phyloP scores from a whole-genome alignment of 2,797 vertebrate genomes.

The Echiichthys vipera region DNA sequence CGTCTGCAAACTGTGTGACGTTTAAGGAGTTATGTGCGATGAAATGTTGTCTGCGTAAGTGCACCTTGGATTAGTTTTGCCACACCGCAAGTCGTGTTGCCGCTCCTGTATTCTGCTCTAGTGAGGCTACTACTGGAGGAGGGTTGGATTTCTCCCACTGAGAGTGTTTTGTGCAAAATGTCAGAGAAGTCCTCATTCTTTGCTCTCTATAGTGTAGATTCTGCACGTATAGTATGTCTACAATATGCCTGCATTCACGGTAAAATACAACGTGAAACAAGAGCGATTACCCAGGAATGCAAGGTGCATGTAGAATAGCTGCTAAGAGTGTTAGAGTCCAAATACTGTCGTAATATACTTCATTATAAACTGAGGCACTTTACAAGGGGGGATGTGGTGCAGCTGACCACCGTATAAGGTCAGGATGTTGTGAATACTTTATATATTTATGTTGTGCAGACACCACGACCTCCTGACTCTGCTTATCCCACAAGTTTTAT shows the following conservation, averaged over 20 bases:
- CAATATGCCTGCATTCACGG: background rate
- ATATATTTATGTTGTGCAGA: background rate
- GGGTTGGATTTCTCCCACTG: no score
- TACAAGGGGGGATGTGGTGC: background rate
- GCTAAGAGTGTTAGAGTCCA: background rate
- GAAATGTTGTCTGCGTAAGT: no score
- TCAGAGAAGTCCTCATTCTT: background rate
- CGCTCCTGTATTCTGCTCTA: background rate
- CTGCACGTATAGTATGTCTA: background rate
- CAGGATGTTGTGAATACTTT: background rate
- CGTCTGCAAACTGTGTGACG: background rate
- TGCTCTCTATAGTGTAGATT: background rate
- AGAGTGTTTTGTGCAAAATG: background rate
- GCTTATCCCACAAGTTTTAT: slow-evolving; percentile 1
- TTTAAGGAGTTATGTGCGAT: no score
- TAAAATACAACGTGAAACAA: background rate
- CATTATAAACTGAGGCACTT: background rate
- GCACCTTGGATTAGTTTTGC: background rate
- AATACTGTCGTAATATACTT: background rate
- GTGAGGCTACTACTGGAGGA: background rate
- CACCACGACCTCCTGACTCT: slow-evolving; percentile 25
- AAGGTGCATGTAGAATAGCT: background rate
- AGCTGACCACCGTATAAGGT: slow-evolving; percentile 2
- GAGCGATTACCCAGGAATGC: background rate
- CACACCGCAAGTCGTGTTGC: background rate